Evolutionary conservation across 2,113 vertebrate species (phyloP).

Genomic region (Sander vitreus): DNA sequence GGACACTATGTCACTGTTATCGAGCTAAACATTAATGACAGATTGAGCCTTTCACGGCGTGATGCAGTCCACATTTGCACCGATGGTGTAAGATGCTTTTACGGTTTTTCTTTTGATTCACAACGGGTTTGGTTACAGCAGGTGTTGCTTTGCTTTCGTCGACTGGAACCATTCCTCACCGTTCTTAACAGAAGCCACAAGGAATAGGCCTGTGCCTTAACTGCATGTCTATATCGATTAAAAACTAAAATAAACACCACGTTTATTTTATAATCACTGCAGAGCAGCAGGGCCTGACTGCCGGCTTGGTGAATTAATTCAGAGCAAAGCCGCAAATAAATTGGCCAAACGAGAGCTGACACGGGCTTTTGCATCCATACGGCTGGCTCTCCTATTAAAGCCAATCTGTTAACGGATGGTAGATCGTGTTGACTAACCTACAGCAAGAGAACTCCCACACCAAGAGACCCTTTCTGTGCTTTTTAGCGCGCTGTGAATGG

Average conservation of each 20-base stretch:
- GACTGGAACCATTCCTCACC: constrained; percentile 2
- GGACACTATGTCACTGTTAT: constrained; percentile 32
- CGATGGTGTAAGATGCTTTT: constrained; percentile 10
- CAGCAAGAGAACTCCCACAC: constrained; percentile 37
- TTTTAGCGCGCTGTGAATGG: constrained; percentile 41
- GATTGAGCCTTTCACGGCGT: not conserved
- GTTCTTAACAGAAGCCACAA: not conserved
- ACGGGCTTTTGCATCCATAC: constrained; percentile 63
- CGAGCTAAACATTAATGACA: constrained; percentile 15
- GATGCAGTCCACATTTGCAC: constrained; percentile 1
- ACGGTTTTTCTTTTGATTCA: not conserved
- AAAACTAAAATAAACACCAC: not conserved
- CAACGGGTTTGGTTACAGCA: constrained; percentile 33
- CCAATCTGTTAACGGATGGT: constrained; percentile 68
- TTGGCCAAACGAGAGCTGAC: constrained; percentile 75
- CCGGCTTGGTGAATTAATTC: constrained; percentile 52
- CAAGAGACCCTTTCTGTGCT: constrained; percentile 11
- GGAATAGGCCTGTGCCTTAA: constrained; percentile 6
- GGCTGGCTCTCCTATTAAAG: constrained; percentile 68
- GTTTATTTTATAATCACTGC: constrained; percentile 52
- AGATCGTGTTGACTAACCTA: constrained; percentile 20
- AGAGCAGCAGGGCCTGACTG: constrained; percentile 42
- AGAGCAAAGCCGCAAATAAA: constrained; percentile 64
- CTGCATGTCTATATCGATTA: not conserved
- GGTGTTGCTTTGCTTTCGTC: constrained; percentile 58